Percentiles rank a stretch among this genome's conserved stretches.
Conservation (phyloP, 2,888 invertebrate species). For the Heliconius erato region DNA sequence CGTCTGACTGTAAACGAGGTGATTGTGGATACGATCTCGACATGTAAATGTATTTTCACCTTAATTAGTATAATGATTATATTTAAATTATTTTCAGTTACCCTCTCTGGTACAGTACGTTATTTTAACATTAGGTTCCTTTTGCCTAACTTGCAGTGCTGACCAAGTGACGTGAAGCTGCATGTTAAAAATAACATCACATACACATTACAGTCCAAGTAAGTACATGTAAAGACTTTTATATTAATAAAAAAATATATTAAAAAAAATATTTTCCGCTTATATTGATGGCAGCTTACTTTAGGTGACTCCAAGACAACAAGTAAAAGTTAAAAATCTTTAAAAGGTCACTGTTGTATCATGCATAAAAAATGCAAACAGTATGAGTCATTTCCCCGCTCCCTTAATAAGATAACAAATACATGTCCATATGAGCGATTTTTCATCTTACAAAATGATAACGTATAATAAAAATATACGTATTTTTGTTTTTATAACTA, state of each 20-base stretch:
- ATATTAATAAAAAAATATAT: neutral
- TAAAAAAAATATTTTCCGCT: conserved; percentile 25
- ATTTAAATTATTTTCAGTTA: neutral
- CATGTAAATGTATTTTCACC: too few relatives aligned
- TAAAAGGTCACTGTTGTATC: conserved; percentile 55
- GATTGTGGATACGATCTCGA: neutral
- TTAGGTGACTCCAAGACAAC: neutral
- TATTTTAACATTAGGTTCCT: too few relatives aligned
- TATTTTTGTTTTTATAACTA: too few relatives aligned
- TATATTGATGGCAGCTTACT: neutral
- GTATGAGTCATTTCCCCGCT: conserved; percentile 44
- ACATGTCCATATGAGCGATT: neutral
- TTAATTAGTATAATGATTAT: neutral
- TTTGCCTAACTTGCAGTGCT: too few relatives aligned
- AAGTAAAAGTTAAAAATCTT: conserved; percentile 57
- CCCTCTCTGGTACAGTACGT: too few relatives aligned
- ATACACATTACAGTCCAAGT: too few relatives aligned
- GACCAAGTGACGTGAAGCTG: too few relatives aligned
- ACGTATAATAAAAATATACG: neutral
- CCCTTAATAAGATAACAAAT: conserved; percentile 33
- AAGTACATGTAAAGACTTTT: too few relatives aligned
- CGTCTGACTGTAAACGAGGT: neutral
- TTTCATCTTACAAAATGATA: neutral
- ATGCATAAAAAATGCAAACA: conserved; percentile 51
- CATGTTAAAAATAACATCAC: too few relatives aligned